Conservation (phyloP, 2,113 vertebrate genomes). For the Hiodon tergisus region DNA sequence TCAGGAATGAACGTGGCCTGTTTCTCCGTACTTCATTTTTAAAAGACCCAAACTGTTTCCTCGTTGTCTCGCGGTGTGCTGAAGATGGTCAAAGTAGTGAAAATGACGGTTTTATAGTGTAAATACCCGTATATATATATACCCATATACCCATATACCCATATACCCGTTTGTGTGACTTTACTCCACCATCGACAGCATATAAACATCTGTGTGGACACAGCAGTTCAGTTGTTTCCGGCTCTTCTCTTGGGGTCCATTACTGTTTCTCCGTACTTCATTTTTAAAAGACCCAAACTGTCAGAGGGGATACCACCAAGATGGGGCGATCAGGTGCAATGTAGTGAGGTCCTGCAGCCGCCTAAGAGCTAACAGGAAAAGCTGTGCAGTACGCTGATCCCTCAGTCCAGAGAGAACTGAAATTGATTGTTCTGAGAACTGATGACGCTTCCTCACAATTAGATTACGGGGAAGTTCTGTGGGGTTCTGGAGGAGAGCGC, state of each 20-base stretch:
- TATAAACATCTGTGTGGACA: conserved; percentile 43
- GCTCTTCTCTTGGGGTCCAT: conserved; percentile 63
- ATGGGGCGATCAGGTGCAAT: conserved; percentile 82
- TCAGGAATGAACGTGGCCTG: conserved; percentile 49
- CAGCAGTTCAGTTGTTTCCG: conserved; percentile 65
- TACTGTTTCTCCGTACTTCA: conserved; percentile 61
- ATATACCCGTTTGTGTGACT: conserved; percentile 56
- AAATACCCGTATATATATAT: not conserved
- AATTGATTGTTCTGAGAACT: conserved; percentile 89
- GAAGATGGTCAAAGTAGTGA: conserved; percentile 43
- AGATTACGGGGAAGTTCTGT: conserved; percentile 87
- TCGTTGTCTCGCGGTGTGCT: conserved; percentile 43
- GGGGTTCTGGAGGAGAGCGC: conserved; percentile 81
- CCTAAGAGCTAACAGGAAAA: conserved; percentile 79
- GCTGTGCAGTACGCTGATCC: conserved; percentile 72
- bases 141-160: conserved; percentile 26
- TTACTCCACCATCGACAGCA: conserved; percentile 63
- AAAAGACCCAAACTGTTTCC: not conserved
- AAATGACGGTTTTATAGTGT: conserved; percentile 36
- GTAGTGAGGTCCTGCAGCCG: conserved; percentile 57
- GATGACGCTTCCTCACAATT: conserved; percentile 95
- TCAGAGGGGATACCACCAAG: conserved; percentile 70
- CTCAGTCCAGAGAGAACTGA: conserved; percentile 75
- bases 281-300: conserved; percentile 58
- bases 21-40: not conserved